Base-by-base conservation (phyloP, 2,113 vertebrate species). In the Gasterosteus aculeatus region DNA sequence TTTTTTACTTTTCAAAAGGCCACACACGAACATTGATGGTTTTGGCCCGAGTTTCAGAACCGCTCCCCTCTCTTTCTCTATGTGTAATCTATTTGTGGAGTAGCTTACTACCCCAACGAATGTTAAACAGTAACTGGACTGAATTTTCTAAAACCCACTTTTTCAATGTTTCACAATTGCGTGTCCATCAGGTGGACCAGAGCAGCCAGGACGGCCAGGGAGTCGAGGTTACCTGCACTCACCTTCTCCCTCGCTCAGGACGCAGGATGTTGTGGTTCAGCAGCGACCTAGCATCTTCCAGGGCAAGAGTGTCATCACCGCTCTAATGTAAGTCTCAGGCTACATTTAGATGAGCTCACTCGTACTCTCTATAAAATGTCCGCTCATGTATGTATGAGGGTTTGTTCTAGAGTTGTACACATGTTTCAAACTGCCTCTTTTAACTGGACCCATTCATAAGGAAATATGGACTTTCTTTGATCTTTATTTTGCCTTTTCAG, bases 271-370 rank as follows among this genome's bases (percentile, higher is more conserved):
- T 39, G 94, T 98, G 9, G 87, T 98, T 71, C 97, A 96, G 75
- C 98, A 98, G 78, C 94, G 98, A 73, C 97, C 97, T n/a, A 99
- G 97, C 80, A 97, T 99, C 90, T 99, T 99, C 90, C 97, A 98
- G 85, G 96, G 96, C 86, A 98, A 98, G 80, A 98, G 97, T 57
- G 97, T 99, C 47, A 99, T 98, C 89, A 99, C 97, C 2, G 95
- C 96, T 67, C 88, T 98, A 80, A 97, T 99, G 98, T 98, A 92
- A 85, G 97, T 72, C 46, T 38, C 11, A 31, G 19, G 49, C 10
- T 41, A 0, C 26, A 7, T 38, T 22, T 42, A 7, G 0, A 57
- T 58, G 5, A 35, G 57, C 22, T 46, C 11, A 56, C 19, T n/a
- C 26, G 10, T 18, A 31, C 38, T 53, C 39, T 81, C 18, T 71